A percentile compares a stretch with the other conserved stretches of the same genome.
phyloP scores from a whole-genome alignment of 2,797 vertebrate genomes.

The Cichlasoma orientale region DNA sequence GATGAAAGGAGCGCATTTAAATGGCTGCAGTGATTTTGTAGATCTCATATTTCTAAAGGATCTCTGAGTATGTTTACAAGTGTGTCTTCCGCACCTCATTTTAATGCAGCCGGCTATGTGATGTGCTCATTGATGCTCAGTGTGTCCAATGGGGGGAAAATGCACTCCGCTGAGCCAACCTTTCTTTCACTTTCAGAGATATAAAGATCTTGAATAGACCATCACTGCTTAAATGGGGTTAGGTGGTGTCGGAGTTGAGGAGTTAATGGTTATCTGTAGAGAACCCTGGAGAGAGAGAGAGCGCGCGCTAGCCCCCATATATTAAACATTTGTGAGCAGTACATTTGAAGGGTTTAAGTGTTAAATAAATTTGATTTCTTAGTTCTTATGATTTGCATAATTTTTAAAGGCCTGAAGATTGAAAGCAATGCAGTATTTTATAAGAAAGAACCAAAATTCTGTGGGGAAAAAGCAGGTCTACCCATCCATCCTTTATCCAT shows the following conservation, averaged over 20 bases:
- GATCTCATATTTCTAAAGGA: not conserved
- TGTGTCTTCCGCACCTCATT: not conserved
- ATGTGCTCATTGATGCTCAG: slow-evolving; percentile 3
- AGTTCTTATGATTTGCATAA: not conserved
- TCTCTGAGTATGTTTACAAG: slow-evolving; percentile 1
- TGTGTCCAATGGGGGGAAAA: not conserved
- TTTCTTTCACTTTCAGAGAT: slow-evolving; percentile 4
- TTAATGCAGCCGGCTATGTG: not conserved
- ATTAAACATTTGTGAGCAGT: not conserved
- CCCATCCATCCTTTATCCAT: no score
- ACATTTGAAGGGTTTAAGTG: not conserved
- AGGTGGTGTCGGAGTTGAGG: not conserved
- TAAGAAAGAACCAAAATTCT: not conserved
- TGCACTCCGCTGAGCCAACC: not conserved
- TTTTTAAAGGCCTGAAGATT: not conserved
- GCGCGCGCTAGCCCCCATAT: not conserved
- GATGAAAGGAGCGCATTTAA: not conserved
- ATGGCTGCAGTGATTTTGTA: not conserved
- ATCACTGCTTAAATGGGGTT: not conserved
- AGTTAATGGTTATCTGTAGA: not conserved
- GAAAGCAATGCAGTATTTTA: not conserved
- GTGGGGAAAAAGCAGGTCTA: not conserved
- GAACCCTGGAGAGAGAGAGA: not conserved
- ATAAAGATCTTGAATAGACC: not conserved
- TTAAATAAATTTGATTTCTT: not conserved